Evolutionary conservation across 1,140 invertebrate species (phyloP).

Genomic region (Pomacea maculata): DNA sequence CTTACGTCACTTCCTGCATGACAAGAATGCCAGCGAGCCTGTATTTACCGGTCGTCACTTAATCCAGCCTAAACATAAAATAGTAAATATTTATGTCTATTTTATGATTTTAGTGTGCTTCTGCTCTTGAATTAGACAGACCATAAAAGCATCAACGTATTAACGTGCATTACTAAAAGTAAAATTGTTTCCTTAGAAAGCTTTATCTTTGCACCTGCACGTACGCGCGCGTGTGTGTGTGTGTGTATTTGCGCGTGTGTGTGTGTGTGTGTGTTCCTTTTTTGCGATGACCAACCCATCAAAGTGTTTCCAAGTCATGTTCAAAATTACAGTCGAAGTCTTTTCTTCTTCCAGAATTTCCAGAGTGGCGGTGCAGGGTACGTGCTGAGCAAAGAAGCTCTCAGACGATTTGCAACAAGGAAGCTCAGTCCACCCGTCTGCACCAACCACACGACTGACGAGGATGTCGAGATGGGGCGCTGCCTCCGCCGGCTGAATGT

Average conservation of each 20-base stretch:
- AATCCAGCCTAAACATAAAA: constrained; percentile 29
- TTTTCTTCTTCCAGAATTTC: constrained; percentile 38
- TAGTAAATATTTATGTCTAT: constrained; percentile 66
- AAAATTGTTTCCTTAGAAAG: not conserved
- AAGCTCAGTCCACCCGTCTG: constrained; percentile 70
- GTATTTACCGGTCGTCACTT: constrained; percentile 60
- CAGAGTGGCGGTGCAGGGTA: constrained; percentile 72
- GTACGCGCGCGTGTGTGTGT: constrained; percentile 13
- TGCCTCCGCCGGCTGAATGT: constrained; percentile 89
- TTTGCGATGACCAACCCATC: constrained; percentile 26
- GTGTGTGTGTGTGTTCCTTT: constrained; percentile 9
- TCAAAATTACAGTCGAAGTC: constrained; percentile 54
- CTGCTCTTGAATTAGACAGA: no score
- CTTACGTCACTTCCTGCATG: constrained; percentile 47
- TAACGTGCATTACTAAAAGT: no score
- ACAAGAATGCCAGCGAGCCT: constrained; percentile 30
- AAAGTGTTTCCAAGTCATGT: constrained; percentile 55
- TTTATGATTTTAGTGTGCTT: no score
- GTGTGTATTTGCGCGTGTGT: not conserved
- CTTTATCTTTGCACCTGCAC: not conserved
- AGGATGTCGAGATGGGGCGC: constrained; percentile 93
- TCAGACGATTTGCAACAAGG: constrained; percentile 35
- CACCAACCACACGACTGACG: constrained; percentile 76
- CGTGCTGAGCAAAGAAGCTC: constrained; percentile 76
- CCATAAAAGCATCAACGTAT: no score